phyloP scores from a whole-genome alignment of 2,797 vertebrate species.

The Anabacerthia variegaticeps region DNA sequence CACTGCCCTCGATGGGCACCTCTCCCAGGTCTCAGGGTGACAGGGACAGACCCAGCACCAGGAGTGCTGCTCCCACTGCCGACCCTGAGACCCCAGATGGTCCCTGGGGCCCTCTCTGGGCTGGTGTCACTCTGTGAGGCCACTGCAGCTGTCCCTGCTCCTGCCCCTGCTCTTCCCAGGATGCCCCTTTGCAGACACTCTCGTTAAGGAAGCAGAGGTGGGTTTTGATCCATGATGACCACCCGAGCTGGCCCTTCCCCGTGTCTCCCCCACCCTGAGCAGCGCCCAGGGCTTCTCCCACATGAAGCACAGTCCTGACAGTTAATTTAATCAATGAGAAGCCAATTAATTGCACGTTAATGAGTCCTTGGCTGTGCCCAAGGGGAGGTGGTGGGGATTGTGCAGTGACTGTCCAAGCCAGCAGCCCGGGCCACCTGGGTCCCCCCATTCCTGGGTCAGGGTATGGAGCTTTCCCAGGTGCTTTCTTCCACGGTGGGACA shows the following conservation, averaged over 20 bases:
- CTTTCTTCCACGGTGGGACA: accelerated
- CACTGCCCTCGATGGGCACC: not conserved
- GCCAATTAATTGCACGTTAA: not conserved
- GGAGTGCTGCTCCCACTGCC: accelerated
- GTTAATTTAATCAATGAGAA: not conserved
- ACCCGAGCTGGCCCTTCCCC: not conserved
- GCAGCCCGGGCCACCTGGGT: accelerated
- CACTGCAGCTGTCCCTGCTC: not conserved
- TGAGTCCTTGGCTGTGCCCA: not conserved
- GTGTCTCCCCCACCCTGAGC: not conserved
- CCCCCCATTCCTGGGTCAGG: not conserved
- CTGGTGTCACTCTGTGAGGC: not conserved
- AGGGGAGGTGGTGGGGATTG: not conserved
- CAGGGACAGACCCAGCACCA: not conserved
- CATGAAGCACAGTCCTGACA: not conserved
- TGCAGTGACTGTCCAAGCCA: not conserved
- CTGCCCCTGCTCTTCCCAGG: not conserved
- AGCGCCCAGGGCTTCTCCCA: not conserved
- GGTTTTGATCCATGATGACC: not conserved
- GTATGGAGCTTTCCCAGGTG: not conserved
- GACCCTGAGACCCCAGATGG: not conserved
- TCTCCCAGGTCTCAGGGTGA: not conserved
- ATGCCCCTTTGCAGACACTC: not conserved
- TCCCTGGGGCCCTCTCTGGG: not conserved
- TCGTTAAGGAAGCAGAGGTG: not conserved